Conservation (phyloP, 2,888 invertebrate genomes). For the Eupithecia insigniata region DNA sequence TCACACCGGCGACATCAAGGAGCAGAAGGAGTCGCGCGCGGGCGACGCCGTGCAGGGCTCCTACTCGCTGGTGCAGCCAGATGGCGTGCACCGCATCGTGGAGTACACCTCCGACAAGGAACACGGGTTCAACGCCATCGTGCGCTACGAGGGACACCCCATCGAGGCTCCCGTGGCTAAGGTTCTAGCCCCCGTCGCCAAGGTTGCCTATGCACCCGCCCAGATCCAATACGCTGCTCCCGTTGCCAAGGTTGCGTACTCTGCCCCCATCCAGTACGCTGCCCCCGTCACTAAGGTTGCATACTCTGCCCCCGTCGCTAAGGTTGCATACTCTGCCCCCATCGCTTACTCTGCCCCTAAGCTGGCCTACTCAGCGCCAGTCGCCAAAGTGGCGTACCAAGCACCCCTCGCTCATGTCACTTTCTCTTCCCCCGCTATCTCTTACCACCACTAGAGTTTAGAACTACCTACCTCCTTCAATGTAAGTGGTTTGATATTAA, state of each 20-base stretch:
- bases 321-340: conserved; percentile 36
- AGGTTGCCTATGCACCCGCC: conserved; percentile 49
- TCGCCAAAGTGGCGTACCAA: conserved; percentile 49
- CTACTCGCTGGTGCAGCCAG: conserved; percentile 78
- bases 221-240: conserved; percentile 33
- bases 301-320: conserved; percentile 35
- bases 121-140: conserved; percentile 77
- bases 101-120: conserved; percentile 75
- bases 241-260: conserved; percentile 42
- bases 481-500: neutral
- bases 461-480: neutral
- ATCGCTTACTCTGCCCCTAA: neutral
- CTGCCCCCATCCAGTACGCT: conserved; percentile 35
- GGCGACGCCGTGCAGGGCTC: conserved; percentile 77
- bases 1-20: conserved; percentile 76
- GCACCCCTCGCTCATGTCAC: conserved; percentile 63
- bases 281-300: conserved; percentile 26
- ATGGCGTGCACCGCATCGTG: conserved; percentile 75
- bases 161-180: conserved; percentile 50
- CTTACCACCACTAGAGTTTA: conserved; percentile 69
- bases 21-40: conserved; percentile 75
- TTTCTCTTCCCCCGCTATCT: conserved; percentile 70
- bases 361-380: conserved; percentile 54
- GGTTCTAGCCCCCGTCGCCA: conserved; percentile 52
- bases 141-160: conserved; percentile 75